A percentile compares a stretch with the other conserved stretches of the same genome.
phyloP scores from a whole-genome alignment of 2,113 vertebrate species.

The Cryptotis parvus region DNA sequence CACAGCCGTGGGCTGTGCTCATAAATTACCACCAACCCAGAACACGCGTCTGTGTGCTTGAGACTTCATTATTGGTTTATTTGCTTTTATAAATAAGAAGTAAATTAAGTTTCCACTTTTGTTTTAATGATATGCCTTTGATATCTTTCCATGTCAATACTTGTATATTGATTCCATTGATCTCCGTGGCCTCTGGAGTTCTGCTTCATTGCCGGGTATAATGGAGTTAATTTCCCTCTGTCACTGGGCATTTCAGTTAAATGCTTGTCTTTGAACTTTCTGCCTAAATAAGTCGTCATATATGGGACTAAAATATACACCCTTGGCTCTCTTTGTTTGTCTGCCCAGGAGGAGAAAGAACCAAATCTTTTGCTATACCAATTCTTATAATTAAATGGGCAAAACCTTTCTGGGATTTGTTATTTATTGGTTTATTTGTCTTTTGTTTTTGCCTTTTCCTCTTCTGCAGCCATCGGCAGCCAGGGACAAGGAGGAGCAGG shows the following conservation, averaged over 20 bases:
- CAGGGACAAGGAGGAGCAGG: slow-evolving; percentile 86
- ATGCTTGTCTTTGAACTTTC: slow-evolving; percentile 24
- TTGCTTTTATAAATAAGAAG: slow-evolving; percentile 2
- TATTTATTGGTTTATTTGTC: slow-evolving; percentile 77
- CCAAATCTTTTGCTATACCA: slow-evolving; percentile 42
- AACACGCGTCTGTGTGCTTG: neutral
- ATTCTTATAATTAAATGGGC: slow-evolving; percentile 44
- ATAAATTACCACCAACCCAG: slow-evolving; percentile 29
- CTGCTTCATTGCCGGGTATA: neutral
- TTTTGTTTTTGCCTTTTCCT: slow-evolving; percentile 75
- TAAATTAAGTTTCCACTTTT: neutral
- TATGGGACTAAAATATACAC: neutral
- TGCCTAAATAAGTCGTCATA: slow-evolving; percentile 19
- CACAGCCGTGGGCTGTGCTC: neutral
- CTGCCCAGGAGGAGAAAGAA: neutral
- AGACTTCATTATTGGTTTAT: neutral
- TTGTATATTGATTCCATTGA: neutral
- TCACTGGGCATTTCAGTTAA: neutral
- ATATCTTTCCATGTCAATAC: neutral
- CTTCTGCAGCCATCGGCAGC: slow-evolving; percentile 83
- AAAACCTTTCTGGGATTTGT: slow-evolving; percentile 36
- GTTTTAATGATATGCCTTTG: neutral
- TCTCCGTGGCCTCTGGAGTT: neutral
- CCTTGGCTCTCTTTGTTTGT: neutral
- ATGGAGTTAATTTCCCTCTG: slow-evolving; percentile 10